Conservation (phyloP, 2,888 invertebrate species). For the Erpobdella octoculata region DNA sequence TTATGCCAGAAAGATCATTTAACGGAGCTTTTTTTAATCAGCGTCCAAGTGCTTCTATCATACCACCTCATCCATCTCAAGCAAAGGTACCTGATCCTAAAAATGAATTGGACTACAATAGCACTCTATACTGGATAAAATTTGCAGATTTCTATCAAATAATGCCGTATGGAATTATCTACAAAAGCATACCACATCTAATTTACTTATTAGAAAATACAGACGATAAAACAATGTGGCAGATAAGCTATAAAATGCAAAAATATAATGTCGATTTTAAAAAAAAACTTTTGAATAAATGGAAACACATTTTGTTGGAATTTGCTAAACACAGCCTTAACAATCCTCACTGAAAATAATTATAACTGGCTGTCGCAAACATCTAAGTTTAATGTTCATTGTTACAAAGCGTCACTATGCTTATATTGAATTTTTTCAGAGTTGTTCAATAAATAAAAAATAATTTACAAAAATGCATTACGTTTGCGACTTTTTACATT, state of each 20-base stretch:
- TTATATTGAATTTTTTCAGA: no score
- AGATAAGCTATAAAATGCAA: slow-evolving; percentile 30
- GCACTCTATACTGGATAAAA: slow-evolving; percentile 32
- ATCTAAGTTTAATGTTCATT: no score
- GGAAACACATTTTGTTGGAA: slow-evolving; percentile 24
- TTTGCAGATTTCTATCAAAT: slow-evolving; percentile 33
- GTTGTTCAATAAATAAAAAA: no score
- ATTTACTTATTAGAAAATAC: slow-evolving; percentile 24
- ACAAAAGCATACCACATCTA: slow-evolving; percentile 30
- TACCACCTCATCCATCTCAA: slow-evolving; percentile 46
- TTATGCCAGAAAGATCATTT: slow-evolving; percentile 33
- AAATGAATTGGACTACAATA: slow-evolving; percentile 28
- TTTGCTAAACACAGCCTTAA: slow-evolving; percentile 26
- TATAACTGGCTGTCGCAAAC: no score
- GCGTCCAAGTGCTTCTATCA: slow-evolving; percentile 20
- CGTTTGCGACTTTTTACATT: no score
- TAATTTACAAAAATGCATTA: no score
- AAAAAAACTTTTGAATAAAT: slow-evolving; percentile 24
- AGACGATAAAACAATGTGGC: not conserved
- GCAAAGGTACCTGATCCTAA: slow-evolving; percentile 31
- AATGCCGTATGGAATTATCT: slow-evolving; percentile 29
- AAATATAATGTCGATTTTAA: slow-evolving; percentile 28
- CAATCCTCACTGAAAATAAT: slow-evolving; percentile 22
- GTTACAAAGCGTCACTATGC: no score
- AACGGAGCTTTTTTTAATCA: slow-evolving; percentile 11